phyloP scores from a whole-genome alignment of 1,140 invertebrate species.

The Leptopilina clavipes region DNA sequence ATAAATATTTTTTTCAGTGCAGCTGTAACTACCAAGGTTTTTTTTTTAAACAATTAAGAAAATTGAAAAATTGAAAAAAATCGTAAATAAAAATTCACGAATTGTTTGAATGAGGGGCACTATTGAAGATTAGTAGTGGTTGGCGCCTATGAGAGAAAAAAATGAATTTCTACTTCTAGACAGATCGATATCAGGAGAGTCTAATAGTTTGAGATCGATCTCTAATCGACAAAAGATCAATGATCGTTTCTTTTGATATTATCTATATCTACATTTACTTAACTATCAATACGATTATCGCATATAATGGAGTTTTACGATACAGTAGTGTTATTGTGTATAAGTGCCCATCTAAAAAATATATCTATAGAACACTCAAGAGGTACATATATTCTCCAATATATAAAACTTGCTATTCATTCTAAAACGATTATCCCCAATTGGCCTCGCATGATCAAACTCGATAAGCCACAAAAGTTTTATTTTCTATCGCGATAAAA shows the following conservation, averaged over 20 bases:
- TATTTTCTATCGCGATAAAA: not conserved
- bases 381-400: not conserved
- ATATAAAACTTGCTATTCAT: constrained; percentile 20
- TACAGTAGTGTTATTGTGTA: not conserved
- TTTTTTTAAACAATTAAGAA: too few relatives aligned
- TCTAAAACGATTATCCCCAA: constrained; percentile 20
- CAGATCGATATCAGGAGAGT: not conserved
- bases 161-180: not conserved
- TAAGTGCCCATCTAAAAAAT: not conserved
- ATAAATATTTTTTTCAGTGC: too few relatives aligned
- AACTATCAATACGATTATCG: constrained; percentile 13
- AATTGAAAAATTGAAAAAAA: too few relatives aligned
- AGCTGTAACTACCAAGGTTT: too few relatives aligned
- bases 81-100: too few relatives aligned
- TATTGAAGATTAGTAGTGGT: too few relatives aligned
- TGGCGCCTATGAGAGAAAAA: too few relatives aligned
- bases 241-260: constrained; percentile 18
- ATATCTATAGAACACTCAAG: not conserved
- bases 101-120: too few relatives aligned
- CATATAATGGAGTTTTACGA: constrained; percentile 11
- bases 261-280: constrained; percentile 19
- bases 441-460: constrained; percentile 24
- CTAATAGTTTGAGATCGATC: not conserved
- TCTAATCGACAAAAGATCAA: not conserved
- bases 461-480: constrained; percentile 1